Percentiles rank a stretch among this genome's conserved stretches.
These are phyloP conservation scores for Morpho helenor DNA, from an alignment of 2,888 invertebrate species.

Conservation along the genomic window DNA sequence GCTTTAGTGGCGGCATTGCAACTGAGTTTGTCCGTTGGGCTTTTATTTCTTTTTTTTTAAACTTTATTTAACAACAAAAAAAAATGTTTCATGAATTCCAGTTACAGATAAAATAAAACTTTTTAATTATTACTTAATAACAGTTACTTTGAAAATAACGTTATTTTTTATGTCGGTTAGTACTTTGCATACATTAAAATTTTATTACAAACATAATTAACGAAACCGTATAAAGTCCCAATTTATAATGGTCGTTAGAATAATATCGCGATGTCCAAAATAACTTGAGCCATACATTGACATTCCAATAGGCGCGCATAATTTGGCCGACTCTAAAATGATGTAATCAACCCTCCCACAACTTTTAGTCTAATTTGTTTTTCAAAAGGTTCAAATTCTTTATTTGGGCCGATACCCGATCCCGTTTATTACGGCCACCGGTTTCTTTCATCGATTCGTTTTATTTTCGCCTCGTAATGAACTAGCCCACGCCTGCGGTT, in stretches of 20 bases:
- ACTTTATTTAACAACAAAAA: neutral
- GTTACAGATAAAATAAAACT: neutral
- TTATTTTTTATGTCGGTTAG: slow-evolving; percentile 5
- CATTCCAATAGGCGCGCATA: slow-evolving; percentile 12
- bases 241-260: slow-evolving; percentile 3
- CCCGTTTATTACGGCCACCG: slow-evolving; percentile 41
- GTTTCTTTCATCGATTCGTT: slow-evolving; percentile 31
- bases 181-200: slow-evolving; percentile 12
- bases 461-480: slow-evolving; percentile 31
- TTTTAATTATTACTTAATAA: neutral
- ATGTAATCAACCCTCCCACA: slow-evolving; percentile 25
- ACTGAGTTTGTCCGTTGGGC: slow-evolving; percentile 36
- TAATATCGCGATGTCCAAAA: neutral
- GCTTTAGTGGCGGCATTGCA: slow-evolving; percentile 72
- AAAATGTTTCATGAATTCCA: no score
- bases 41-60: slow-evolving; percentile 16
- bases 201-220: slow-evolving; percentile 5
- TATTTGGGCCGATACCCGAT: slow-evolving; percentile 36
- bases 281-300: slow-evolving; percentile 6
- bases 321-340: slow-evolving; percentile 19
- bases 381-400: slow-evolving; percentile 11
- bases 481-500: slow-evolving; percentile 27
- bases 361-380: slow-evolving; percentile 26
- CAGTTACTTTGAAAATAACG: slow-evolving; percentile 7
- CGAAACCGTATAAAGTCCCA: slow-evolving; percentile 1